phyloP scores from a whole-genome alignment of 2,888 invertebrate species.

The Coleophora flavipennella region DNA sequence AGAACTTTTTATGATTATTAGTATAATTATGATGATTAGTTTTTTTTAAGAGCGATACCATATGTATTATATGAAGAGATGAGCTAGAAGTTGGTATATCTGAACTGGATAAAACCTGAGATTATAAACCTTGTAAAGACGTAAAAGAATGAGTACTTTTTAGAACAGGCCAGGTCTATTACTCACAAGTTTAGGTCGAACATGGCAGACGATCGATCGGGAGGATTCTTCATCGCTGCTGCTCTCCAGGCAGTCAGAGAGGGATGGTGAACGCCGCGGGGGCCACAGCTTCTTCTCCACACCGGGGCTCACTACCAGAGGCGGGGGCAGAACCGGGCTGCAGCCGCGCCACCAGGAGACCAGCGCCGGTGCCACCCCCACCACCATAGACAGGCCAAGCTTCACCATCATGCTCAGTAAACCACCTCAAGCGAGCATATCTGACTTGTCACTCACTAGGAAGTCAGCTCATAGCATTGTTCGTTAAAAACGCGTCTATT shows the following conservation, averaged over 20 bases:
- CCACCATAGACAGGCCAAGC: constrained; percentile 64
- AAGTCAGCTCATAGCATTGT: constrained; percentile 29
- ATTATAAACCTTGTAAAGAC: no score
- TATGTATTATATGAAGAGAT: no score
- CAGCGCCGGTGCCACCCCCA: constrained; percentile 64
- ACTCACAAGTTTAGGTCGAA: constrained; percentile 64
- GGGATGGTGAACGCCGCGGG: constrained; percentile 51
- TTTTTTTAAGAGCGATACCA: no score
- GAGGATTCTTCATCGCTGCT: constrained; percentile 63
- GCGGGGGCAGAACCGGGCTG: constrained; percentile 34
- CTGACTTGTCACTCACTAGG: constrained; percentile 11
- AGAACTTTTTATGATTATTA: no score
- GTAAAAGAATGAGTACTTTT: no score
- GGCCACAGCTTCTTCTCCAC: constrained; percentile 50
- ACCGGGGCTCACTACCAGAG: constrained; percentile 30
- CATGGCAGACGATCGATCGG: constrained; percentile 59
- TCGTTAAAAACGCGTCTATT: constrained; percentile 55
- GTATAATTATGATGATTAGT: no score
- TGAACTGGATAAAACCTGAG: no score
- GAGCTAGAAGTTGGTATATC: no score
- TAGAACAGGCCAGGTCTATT: not conserved
- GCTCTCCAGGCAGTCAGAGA: constrained; percentile 64
- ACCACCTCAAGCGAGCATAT: constrained; percentile 23
- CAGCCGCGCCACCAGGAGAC: constrained; percentile 66
- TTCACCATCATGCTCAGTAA: constrained; percentile 46